Conservation (phyloP, 2,113 vertebrate genomes). For the Mesembrinibis cayennensis region DNA sequence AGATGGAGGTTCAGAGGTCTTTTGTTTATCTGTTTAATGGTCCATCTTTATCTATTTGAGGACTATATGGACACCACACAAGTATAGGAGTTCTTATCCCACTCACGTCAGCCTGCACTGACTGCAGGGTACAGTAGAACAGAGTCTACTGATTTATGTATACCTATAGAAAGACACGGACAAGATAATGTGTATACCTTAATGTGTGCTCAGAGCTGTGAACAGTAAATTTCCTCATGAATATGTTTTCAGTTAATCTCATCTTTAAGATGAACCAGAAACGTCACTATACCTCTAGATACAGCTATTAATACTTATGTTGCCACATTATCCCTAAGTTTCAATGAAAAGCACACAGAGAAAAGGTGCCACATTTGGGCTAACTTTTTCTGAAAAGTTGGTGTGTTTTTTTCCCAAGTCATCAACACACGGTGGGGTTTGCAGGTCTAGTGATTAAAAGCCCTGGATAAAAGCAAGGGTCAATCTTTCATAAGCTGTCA, state of each 20-base stretch:
- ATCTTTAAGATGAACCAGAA: not conserved
- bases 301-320: not conserved
- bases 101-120: not conserved
- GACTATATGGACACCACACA: fast-evolving
- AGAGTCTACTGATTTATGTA: not conserved
- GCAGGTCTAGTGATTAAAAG: not conserved
- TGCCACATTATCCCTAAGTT: not conserved
- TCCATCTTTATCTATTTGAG: not conserved
- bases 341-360: not conserved
- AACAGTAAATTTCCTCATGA: not conserved
- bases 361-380: not conserved
- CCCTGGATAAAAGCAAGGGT: not conserved
- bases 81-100: not conserved
- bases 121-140: not conserved
- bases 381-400: not conserved
- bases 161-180: not conserved
- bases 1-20: not conserved
- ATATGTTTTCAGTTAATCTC: not conserved
- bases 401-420: not conserved
- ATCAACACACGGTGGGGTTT: not conserved
- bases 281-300: not conserved
- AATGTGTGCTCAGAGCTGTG: not conserved
- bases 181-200: not conserved
- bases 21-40: not conserved
- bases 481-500: not conserved